Evolutionary conservation across 2,888 invertebrate genomes (phyloP), one percentile per base, ranked within the genome.

Genomic region (Phaonia tiefii): DNA sequence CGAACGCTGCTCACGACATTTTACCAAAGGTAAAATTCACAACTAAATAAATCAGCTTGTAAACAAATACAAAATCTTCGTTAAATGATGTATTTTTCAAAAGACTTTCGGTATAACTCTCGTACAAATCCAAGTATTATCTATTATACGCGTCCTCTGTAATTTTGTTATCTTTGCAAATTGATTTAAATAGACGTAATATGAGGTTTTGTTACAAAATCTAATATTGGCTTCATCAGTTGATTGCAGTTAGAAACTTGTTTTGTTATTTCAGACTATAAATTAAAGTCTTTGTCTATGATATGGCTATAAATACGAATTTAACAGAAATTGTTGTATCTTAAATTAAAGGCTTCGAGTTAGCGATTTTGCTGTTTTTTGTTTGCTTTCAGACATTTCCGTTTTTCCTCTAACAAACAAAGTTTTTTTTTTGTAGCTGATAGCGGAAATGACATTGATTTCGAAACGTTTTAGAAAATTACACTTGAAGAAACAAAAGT

Each of bases 221-320:
- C 8, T 8, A 8, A 31, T 31, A 8, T 31, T 31, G n/a, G 8
- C 31, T 31, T 3, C 31, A 31, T 31, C 3, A 31, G 8, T 31
- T n/a, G n/a, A n/a, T n/a, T n/a, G n/a, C n/a, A n/a, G n/a, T 39
- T 63, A 39, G 15, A 63, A 63, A 63, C 63, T 22, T 42, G 63
- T 63, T 42, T 63, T 31, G 31, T 31, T 31, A 8, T 31, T 25
- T 49, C 25, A 17, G n/a, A 17, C 49, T 11, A 67, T 49, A 67
- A 67, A 67, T 51, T 67, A 67, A 67, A 31, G 71, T 31, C 58
- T 49, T 71, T 71, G 60, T 71, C 46, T 58, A 31, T 63, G n/a
- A 37, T n/a, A 51, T 42, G 39, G 13, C 26, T 2, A n/a, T 13
- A 63, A 22, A 25, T 3, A 39, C 42, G 42, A 3, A 31, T 31